Conservation (phyloP, 2,113 vertebrate species). For the Tetrao urogallus region DNA sequence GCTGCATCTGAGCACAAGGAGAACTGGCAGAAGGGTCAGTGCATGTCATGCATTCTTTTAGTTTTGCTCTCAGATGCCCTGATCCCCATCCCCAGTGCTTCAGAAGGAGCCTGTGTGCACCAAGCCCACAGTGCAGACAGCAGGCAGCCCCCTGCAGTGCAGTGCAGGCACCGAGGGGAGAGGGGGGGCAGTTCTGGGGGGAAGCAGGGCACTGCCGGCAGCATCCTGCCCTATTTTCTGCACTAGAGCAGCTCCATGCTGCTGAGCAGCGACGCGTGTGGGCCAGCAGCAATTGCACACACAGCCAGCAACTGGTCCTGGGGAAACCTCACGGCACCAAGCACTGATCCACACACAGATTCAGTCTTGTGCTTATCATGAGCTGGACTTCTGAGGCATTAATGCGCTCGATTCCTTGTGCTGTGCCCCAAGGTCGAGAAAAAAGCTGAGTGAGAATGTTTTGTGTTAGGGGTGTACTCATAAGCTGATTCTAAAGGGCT, state of each 20-base stretch:
- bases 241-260: not conserved
- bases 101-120: not conserved
- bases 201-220: not conserved
- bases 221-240: not conserved
- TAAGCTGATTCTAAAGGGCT: not conserved
- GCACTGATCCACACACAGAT: fast-evolving
- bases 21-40: not conserved
- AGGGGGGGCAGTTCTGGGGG: not conserved
- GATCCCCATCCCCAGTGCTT: not conserved
- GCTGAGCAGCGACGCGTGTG: fast-evolving
- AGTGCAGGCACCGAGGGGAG: fast-evolving
- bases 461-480: not conserved
- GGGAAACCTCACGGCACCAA: not conserved
- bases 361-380: not conserved
- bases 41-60: fast-evolving
- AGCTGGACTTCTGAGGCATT: not conserved
- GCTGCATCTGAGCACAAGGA: not conserved
- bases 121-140: not conserved
- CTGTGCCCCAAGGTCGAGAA: not conserved
- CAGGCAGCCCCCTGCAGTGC: not conserved
- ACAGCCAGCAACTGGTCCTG: not conserved
- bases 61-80: not conserved
- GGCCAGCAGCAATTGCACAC: not conserved
- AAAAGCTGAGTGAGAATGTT: slow-evolving; percentile 1
- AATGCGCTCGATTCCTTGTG: not conserved